These are phyloP conservation scores for Dreissena rostriformis DNA, from an alignment of 1,140 invertebrate genomes.

Conservation along the genomic window DNA sequence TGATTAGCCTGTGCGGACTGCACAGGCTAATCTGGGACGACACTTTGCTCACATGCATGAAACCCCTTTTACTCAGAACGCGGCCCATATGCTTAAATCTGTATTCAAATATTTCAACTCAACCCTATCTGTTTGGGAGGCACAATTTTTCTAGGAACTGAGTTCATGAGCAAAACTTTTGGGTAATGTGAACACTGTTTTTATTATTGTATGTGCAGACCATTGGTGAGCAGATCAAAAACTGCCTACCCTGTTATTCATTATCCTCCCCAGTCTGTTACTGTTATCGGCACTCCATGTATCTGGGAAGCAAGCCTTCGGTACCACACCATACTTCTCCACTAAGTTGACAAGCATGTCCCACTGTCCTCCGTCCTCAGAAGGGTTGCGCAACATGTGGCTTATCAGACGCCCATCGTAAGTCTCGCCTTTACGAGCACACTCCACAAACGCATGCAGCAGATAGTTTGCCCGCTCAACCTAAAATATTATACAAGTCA, in stretches of 20 bases:
- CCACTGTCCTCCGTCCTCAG: conserved; percentile 95
- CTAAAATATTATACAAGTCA: conserved; percentile 75
- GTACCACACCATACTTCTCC: conserved; percentile 92
- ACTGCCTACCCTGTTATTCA: conserved; percentile 89
- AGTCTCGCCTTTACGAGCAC: conserved; percentile 87
- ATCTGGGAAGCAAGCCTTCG: conserved; percentile 93
- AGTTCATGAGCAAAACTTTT: neutral
- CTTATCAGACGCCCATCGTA: conserved; percentile 90
- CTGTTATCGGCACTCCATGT: conserved; percentile 89
- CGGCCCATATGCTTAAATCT: no score
- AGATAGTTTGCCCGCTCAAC: conserved; percentile 93
- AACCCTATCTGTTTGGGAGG: no score
- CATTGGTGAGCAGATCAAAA: neutral
- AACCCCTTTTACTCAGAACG: no score
- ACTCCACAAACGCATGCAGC: conserved; percentile 90
- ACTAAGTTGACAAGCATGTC: conserved; percentile 94
- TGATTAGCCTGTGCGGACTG: no score
- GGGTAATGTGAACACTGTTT: neutral
- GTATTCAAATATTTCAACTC: no score
- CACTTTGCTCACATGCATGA: no score
- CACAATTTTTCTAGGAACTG: no score
- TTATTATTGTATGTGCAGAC: neutral
- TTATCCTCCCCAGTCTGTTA: conserved; percentile 87
- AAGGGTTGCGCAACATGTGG: conserved; percentile 90
- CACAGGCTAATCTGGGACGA: no score